Conservation (phyloP, 2,888 invertebrate species). For the Pterostichus madidus region DNA sequence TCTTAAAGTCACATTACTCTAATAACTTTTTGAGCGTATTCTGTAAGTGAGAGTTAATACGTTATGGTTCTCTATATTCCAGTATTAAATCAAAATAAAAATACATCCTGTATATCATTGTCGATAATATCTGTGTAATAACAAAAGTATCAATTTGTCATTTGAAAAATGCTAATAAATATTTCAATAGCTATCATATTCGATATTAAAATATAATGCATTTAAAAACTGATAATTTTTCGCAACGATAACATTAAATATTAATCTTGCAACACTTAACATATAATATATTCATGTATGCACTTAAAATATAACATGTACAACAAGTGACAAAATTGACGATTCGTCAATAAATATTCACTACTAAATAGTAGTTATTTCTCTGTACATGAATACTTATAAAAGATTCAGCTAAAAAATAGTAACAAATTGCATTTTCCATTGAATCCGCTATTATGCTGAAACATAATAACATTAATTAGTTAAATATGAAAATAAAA, state of each 20-base stretch:
- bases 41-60: too few relatives aligned
- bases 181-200: slow-evolving; percentile 29
- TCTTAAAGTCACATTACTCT: too few relatives aligned
- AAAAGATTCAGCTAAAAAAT: slow-evolving; percentile 10
- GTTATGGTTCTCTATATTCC: too few relatives aligned
- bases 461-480: slow-evolving; percentile 15
- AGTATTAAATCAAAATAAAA: too few relatives aligned
- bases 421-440: slow-evolving; percentile 4
- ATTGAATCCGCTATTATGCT: slow-evolving; percentile 1
- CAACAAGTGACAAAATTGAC: slow-evolving; percentile 38
- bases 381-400: slow-evolving; percentile 20
- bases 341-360: slow-evolving; percentile 19
- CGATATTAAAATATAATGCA: slow-evolving; percentile 26
- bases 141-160: background rate
- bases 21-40: too few relatives aligned
- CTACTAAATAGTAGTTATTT: slow-evolving; percentile 25
- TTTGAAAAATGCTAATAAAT: slow-evolving; percentile 34
- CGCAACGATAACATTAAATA: slow-evolving; percentile 44
- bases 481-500: slow-evolving; percentile 1
- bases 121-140: too few relatives aligned
- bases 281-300: slow-evolving; percentile 48
- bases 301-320: slow-evolving; percentile 36
- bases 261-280: slow-evolving; percentile 51
- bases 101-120: too few relatives aligned
- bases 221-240: slow-evolving; percentile 41